phyloP scores from a whole-genome alignment of 2,888 invertebrate genomes.

The Eudasyphora cyanicolor region DNA sequence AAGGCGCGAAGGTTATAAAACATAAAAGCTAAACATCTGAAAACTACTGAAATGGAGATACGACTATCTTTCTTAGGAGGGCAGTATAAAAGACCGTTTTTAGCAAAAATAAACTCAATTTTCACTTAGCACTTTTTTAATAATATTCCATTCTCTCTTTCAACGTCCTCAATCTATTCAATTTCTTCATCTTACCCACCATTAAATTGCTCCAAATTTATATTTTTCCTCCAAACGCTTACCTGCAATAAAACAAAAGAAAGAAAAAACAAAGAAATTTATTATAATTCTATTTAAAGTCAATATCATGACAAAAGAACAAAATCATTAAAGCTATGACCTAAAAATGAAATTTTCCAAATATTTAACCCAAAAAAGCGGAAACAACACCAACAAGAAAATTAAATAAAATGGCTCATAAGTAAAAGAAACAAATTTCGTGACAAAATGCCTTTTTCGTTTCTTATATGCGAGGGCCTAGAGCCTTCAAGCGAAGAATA shows the following conservation, averaged over 20 bases:
- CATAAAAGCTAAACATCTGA: too few species aligned
- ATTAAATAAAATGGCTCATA: neutral
- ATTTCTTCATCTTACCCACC: neutral
- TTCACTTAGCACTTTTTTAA: too few species aligned
- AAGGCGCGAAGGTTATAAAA: too few species aligned
- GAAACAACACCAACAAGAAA: neutral
- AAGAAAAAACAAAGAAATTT: neutral
- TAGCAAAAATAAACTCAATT: too few species aligned
- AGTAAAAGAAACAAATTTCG: slow-evolving; percentile 36
- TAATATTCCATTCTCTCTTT: too few species aligned
- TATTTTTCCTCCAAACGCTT: neutral
- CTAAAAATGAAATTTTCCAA: neutral
- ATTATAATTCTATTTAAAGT: slow-evolving; percentile 6
- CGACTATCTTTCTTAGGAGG: too few species aligned
- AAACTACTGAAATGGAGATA: too few species aligned
- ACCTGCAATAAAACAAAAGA: slow-evolving; percentile 21
- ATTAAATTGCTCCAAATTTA: neutral
- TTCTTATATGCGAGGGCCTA: too few species aligned
- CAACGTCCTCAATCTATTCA: neutral
- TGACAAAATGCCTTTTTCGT: slow-evolving; percentile 43
- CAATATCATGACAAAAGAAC: neutral
- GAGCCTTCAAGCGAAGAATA: slow-evolving; percentile 13
- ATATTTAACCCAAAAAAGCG: neutral
- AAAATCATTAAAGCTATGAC: slow-evolving; percentile 22
- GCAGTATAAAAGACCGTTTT: too few species aligned